Evolutionary conservation across 1,140 invertebrate species (phyloP).

Genomic region (Belonocnema kinseyi): DNA sequence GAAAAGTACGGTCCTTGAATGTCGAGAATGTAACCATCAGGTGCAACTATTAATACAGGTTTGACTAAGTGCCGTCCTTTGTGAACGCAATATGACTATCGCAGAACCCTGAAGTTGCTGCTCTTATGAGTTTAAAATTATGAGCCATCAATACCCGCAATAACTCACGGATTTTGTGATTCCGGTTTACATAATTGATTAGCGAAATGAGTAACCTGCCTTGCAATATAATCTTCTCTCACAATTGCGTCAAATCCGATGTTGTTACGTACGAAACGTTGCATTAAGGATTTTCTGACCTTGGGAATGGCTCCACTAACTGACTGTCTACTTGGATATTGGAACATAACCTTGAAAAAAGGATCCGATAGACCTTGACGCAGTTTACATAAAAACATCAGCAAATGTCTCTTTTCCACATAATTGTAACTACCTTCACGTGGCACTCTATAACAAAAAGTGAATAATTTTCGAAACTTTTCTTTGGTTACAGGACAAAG

Average conservation of each 20-base stretch:
- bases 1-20: background rate
- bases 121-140: conserved; percentile 32
- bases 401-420: too few relatives aligned
- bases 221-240: background rate
- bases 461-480: conserved; percentile 37
- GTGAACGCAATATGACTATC: conserved; percentile 27
- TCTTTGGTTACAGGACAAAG: conserved; percentile 11
- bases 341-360: conserved; percentile 25
- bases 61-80: conserved; percentile 30
- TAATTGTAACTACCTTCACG: too few relatives aligned
- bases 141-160: conserved; percentile 16
- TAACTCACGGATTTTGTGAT: background rate
- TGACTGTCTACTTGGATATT: conserved; percentile 33
- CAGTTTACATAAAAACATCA: too few relatives aligned
- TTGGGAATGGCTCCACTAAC: conserved; percentile 21
- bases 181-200: conserved; percentile 28
- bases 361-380: too few relatives aligned
- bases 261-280: conserved; percentile 28
- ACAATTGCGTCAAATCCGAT: conserved; percentile 16
- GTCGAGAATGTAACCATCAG: conserved; percentile 23
- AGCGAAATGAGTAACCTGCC: background rate
- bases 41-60: conserved; percentile 30
- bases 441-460: conserved; percentile 35
- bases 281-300: conserved; percentile 34
- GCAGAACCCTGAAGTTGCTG: conserved; percentile 24